phyloP scores from a whole-genome alignment of 2,797 vertebrate genomes.

The Gallinago stenura region DNA sequence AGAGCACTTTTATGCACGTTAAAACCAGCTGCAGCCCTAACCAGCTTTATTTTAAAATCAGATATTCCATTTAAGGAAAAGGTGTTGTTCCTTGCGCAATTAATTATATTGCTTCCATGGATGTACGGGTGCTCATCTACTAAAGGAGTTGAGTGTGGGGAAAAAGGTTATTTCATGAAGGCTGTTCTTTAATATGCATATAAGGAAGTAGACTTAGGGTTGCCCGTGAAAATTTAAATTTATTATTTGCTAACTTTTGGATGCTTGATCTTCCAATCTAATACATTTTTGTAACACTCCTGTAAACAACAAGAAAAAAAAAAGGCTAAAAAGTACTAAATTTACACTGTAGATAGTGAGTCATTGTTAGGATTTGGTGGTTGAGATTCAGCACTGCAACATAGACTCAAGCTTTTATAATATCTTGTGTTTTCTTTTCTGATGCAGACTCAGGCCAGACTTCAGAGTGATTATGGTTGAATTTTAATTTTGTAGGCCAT shows the following conservation, averaged over 20 bases:
- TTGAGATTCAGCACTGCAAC: not conserved
- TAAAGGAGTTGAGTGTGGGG: not conserved
- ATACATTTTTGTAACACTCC: not conserved
- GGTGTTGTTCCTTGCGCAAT: not conserved
- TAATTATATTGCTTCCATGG: not conserved
- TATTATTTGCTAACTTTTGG: not conserved
- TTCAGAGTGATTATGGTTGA: not conserved
- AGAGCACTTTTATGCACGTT: not conserved
- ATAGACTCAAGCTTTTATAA: not conserved
- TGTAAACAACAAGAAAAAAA: not conserved
- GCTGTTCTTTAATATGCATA: not conserved
- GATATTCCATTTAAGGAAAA: not conserved
- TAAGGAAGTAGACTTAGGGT: not conserved
- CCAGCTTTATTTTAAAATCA: not conserved
- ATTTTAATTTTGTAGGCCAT: not conserved
- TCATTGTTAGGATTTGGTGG: not conserved
- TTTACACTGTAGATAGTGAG: not conserved
- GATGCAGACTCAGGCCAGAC: not conserved
- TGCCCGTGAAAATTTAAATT: not conserved
- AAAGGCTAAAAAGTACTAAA: not conserved
- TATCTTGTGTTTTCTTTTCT: not conserved
- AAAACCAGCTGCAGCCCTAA: not conserved
- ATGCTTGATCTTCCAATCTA: not conserved
- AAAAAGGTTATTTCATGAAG: not conserved
- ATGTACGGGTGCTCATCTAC: not conserved